Evolutionary conservation across 2,888 invertebrate genomes (phyloP).

Genomic region (Cepaea hortensis): DNA sequence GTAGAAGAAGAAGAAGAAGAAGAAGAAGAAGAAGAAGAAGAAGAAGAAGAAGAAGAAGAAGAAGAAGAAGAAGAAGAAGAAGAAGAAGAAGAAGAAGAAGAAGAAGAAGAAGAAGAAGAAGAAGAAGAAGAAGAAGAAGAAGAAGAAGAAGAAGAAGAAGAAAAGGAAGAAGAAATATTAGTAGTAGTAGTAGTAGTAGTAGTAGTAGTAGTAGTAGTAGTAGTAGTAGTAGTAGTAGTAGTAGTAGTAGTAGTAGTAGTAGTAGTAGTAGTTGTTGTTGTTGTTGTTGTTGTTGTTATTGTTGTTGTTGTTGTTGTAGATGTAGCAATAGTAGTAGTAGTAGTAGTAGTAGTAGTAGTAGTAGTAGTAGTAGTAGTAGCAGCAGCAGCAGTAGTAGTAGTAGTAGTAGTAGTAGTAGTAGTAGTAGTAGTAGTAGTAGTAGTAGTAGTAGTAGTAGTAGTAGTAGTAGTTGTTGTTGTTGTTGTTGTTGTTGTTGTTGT

Average conservation of each 20-base stretch:
- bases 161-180: no score
- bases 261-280: no score
- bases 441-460: constrained; percentile 22
- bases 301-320: no score
- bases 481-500: background rate
- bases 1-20: background rate
- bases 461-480: background rate
- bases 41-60: background rate
- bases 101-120: background rate
- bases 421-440: constrained; percentile 13
- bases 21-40: background rate
- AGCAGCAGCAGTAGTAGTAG: constrained; percentile 25
- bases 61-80: background rate
- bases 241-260: background rate
- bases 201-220: constrained; percentile 31
- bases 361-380: constrained; percentile 10
- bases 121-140: no score
- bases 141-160: no score
- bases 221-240: constrained; percentile 30
- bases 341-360: constrained; percentile 28
- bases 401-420: constrained; percentile 33
- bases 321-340: constrained; percentile 19
- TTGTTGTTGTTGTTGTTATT: no score
- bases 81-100: background rate
- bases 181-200: constrained; percentile 8